Conservation (phyloP, 2,888 invertebrate genomes). For the Cheilosia scutellata region DNA sequence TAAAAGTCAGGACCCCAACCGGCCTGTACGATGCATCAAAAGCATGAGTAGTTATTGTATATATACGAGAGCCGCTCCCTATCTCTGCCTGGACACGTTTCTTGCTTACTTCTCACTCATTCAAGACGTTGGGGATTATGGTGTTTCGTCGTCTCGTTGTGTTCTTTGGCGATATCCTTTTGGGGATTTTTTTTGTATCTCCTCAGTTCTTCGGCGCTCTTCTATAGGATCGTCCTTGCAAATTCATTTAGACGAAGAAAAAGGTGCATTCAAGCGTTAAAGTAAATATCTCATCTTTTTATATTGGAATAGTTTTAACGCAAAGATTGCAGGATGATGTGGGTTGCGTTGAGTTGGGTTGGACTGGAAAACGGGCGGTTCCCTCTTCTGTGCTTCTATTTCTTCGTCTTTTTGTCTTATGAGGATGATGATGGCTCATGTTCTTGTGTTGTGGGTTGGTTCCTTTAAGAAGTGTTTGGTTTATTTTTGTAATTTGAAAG, state of each 20-base stretch:
- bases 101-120: conserved; percentile 67
- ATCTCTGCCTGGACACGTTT: conserved; percentile 72
- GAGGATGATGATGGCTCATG: conserved; percentile 46
- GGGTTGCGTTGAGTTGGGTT: conserved; percentile 51
- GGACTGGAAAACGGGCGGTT: neutral
- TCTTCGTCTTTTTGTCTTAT: conserved; percentile 52
- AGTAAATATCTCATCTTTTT: conserved; percentile 76
- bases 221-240: conserved; percentile 49
- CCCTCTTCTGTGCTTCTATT: no score
- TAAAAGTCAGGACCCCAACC: conserved; percentile 74
- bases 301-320: conserved; percentile 75
- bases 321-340: conserved; percentile 51
- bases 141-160: conserved; percentile 66
- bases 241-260: conserved; percentile 75
- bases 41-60: conserved; percentile 49
- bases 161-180: conserved; percentile 73
- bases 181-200: conserved; percentile 27
- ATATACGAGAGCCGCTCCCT: conserved; percentile 62
- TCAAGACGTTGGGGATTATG: conserved; percentile 68
- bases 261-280: conserved; percentile 76
- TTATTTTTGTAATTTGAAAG: conserved; percentile 8
- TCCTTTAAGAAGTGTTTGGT: neutral
- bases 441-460: conserved; percentile 44
- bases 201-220: conserved; percentile 1
- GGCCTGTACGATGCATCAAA: conserved; percentile 67